These are phyloP conservation scores for Eudyptes chrysolophus DNA, from an alignment of 2,113 vertebrate genomes.

Conservation along the genomic window DNA sequence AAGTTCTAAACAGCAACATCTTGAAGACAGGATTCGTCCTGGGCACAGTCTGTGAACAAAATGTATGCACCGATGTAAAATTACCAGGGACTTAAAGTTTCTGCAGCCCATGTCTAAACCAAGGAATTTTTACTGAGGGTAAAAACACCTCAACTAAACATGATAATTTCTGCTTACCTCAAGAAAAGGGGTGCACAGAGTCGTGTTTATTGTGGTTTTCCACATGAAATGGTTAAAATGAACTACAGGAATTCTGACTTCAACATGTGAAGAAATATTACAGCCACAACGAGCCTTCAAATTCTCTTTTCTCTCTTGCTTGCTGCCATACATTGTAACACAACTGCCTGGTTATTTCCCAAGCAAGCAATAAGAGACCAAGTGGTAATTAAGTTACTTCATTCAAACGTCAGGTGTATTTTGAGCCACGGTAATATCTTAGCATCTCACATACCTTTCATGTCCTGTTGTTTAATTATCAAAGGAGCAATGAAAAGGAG, in stretches of 20 bases:
- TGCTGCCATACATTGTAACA: neutral
- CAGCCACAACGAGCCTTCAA: neutral
- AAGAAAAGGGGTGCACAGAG: neutral
- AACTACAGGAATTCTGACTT: neutral
- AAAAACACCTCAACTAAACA: neutral
- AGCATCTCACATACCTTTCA: neutral
- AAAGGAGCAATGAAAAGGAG: slow-evolving; percentile 43
- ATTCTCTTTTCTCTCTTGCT: neutral
- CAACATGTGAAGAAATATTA: neutral
- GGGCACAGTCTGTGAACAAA: neutral
- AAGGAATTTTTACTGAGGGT: neutral
- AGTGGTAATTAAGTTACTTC: slow-evolving; percentile 22
- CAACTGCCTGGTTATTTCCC: neutral
- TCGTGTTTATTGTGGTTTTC: neutral
- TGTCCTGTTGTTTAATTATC: slow-evolving; percentile 28
- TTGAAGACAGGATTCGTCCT: neutral
- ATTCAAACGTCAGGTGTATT: neutral
- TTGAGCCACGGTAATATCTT: neutral
- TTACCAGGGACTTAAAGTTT: neutral
- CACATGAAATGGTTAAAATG: neutral
- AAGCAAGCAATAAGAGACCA: neutral
- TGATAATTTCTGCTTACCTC: neutral
- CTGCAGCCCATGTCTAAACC: neutral
- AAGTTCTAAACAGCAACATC: neutral
- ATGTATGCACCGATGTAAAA: neutral